Conservation (phyloP, 2,113 vertebrate genomes). For the Piaya cayana region DNA sequence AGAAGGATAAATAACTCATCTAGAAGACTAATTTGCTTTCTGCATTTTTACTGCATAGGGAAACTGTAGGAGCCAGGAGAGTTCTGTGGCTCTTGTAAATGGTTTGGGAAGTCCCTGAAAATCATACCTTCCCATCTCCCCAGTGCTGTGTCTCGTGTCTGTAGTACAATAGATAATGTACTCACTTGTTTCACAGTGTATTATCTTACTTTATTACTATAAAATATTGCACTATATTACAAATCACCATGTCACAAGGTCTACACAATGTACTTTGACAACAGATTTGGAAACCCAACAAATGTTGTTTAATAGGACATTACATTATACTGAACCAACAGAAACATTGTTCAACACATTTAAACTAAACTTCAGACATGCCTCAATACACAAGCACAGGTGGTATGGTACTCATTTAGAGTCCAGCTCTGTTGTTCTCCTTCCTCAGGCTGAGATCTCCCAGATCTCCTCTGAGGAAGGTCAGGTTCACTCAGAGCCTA, state of each 20-base stretch:
- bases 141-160: slow-evolving; percentile 13
- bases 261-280: slow-evolving; percentile 63
- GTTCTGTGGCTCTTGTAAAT: background rate
- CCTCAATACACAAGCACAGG: slow-evolving; percentile 27
- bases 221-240: slow-evolving; percentile 65
- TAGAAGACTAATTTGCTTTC: background rate
- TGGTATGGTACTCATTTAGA: background rate
- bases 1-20: background rate
- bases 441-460: background rate
- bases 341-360: slow-evolving; percentile 53
- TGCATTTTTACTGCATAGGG: background rate
- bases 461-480: slow-evolving; percentile 4
- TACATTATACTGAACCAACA: slow-evolving; percentile 58
- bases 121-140: background rate
- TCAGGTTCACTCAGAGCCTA: background rate
- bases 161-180: slow-evolving; percentile 68
- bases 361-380: slow-evolving; percentile 52
- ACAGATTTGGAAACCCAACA: slow-evolving; percentile 54
- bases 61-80: background rate
- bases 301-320: slow-evolving; percentile 56
- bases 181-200: slow-evolving; percentile 59
- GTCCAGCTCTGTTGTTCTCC: background rate
- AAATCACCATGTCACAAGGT: slow-evolving; percentile 43
- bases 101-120: slow-evolving; percentile 9
- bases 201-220: slow-evolving; percentile 69